phyloP scores from a whole-genome alignment of 2,888 invertebrate species.

The Aelia acuminata region DNA sequence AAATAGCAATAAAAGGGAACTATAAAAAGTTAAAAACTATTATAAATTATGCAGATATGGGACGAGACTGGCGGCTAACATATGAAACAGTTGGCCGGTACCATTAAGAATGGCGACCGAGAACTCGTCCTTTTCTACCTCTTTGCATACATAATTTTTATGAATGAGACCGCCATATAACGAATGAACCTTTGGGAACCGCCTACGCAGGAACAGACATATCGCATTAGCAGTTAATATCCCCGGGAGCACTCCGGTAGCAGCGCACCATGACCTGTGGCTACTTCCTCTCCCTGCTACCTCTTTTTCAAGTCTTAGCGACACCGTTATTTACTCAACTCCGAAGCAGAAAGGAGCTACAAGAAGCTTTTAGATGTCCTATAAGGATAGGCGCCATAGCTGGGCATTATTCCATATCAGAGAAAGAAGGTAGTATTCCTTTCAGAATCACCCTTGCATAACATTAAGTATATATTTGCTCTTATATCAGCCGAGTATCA shows the following conservation, averaged over 20 bases:
- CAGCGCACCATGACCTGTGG: not conserved
- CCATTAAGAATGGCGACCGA: conserved; percentile 55
- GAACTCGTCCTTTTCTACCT: conserved; percentile 37
- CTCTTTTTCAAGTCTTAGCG: not conserved
- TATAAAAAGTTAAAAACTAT: conserved; percentile 42
- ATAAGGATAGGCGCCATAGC: not conserved
- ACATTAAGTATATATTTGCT: not conserved
- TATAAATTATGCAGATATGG: conserved; percentile 52
- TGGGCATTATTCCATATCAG: not conserved
- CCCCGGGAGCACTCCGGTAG: not conserved
- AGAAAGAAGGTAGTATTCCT: not conserved
- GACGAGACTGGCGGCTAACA: not conserved
- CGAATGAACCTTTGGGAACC: conserved; percentile 45
- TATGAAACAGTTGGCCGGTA: conserved; percentile 12
- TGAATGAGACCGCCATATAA: conserved; percentile 51
- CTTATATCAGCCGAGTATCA: no score
- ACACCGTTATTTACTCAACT: conserved; percentile 37
- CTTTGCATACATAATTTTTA: conserved; percentile 54
- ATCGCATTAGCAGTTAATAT: conserved; percentile 57
- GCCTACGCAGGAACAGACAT: conserved; percentile 52
- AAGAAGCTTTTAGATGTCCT: not conserved
- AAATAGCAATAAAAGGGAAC: conserved; percentile 16
- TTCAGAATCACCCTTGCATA: not conserved
- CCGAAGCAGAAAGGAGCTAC: not conserved
- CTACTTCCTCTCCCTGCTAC: not conserved